phyloP scores from a whole-genome alignment of 2,888 invertebrate species.

The Eugnorisma glareosa region DNA sequence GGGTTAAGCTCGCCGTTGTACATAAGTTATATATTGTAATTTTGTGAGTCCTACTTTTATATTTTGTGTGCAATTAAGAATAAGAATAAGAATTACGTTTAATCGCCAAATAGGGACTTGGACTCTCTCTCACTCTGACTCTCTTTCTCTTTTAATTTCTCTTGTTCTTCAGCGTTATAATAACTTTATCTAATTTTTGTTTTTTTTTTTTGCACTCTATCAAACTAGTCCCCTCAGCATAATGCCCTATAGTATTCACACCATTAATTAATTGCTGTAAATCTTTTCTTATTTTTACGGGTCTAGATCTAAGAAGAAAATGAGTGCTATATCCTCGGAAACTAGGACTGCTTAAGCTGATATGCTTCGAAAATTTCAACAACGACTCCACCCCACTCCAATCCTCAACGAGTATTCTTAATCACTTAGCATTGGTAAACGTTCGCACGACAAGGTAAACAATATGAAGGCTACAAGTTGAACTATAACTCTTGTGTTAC shows the following conservation, averaged over 20 bases:
- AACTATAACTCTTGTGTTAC: conserved; percentile 86
- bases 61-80: no score
- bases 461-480: conserved; percentile 89
- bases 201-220: neutral
- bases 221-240: neutral
- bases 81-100: no score
- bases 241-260: neutral
- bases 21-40: no score
- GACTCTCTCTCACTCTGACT: neutral
- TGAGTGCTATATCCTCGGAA: neutral
- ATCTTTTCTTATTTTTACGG: neutral
- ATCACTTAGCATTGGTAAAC: conserved; percentile 90
- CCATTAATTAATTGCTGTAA: neutral
- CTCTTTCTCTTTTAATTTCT: no score
- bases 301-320: neutral
- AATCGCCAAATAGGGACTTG: neutral
- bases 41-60: no score
- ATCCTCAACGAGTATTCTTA: conserved; percentile 85
- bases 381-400: conserved; percentile 72
- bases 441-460: conserved; percentile 89
- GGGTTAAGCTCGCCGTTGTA: no score
- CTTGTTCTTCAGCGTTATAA: no score
- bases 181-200: no score
- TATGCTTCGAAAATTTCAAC: neutral
- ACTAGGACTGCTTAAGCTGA: neutral